Base-by-base conservation (phyloP, 2,797 vertebrate species). In the Potorous gilbertii region DNA sequence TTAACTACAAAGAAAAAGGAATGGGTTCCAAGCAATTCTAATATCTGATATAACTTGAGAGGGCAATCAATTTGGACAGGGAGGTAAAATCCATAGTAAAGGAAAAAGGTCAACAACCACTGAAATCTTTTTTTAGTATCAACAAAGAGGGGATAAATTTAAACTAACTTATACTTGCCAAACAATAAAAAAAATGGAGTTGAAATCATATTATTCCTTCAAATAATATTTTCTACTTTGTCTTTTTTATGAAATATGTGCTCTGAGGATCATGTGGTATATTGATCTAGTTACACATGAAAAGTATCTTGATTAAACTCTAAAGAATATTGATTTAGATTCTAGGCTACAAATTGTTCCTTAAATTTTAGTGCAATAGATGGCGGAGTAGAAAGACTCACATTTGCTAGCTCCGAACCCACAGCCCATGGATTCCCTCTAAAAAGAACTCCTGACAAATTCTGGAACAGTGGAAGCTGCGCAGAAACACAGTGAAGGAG, bases 211-310 rank as follows among this genome's bases (percentile, higher is more conserved):
- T 92, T 90, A 92, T 55, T 40, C 40, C 40, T 95, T 18, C 21
- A 62, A 11, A 91, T 91, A 62, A 91, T 52, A 92, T 95, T 97
- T 96, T 93, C 5, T 50, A 90, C 40, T 96, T 96, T 95, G 74
- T 81, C n/a, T 31, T 89, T 95, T 94, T 95, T 31, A 89, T 56
- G 94, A 96, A 98, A 97, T 50, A 91, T 8, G 91, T 94, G 96
- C 62, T 96, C 0, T 89, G 34, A 91, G 40, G 90, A 96, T 59
- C 40, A 93, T 93, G 95, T 87, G 24, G 40, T 87, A 50, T 24
- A 21, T 28, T 91, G 46, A 94, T 55, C 52, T 95, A 93, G 40
- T 94, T 95, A 92, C 11, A 96, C 92, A 91, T 34, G 91, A 94
- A 93, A n/a, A 28, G 52, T 59, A 56, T 91, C 12, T 94, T 93